A percentile compares a stretch with the other conserved stretches of the same genome.
Evolutionary conservation across 1,140 invertebrate genomes (phyloP).

Genomic region (Cataglyphis hispanica): DNA sequence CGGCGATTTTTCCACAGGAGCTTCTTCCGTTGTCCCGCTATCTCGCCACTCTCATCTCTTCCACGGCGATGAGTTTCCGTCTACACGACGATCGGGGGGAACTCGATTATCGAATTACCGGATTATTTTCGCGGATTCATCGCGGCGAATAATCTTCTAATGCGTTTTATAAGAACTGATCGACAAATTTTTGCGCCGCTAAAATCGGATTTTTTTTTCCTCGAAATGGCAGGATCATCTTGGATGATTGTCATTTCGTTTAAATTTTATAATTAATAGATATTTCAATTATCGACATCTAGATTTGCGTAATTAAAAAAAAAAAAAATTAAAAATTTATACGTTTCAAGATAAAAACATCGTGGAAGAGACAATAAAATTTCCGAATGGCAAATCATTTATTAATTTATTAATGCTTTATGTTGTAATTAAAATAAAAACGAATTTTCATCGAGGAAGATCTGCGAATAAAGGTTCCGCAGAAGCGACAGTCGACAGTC

Average conservation of each 20-base stretch:
- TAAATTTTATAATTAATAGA: slow-evolving; percentile 26
- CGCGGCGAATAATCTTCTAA: slow-evolving; percentile 53
- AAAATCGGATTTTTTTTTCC: slow-evolving; percentile 12
- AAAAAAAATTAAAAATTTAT: neutral
- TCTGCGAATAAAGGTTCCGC: neutral
- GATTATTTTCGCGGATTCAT: slow-evolving; percentile 32
- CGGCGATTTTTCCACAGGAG: neutral
- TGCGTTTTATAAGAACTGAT: slow-evolving; percentile 14
- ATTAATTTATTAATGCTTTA: neutral
- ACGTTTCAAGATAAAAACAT: neutral
- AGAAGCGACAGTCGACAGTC: slow-evolving; percentile 2
- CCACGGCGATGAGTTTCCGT: neutral
- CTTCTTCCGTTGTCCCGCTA: neutral
- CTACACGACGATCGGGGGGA: neutral
- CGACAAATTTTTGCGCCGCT: slow-evolving; percentile 26
- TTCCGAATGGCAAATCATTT: neutral
- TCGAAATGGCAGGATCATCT: neutral
- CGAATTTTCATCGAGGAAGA: neutral
- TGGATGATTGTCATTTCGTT: neutral
- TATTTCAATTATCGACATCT: slow-evolving; percentile 5
- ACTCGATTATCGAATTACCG: slow-evolving; percentile 61
- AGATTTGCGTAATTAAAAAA: neutral
- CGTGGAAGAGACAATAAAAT: neutral
- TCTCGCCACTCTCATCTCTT: slow-evolving; percentile 46
- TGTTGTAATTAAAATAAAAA: neutral